Evolutionary conservation across 2,888 invertebrate genomes (phyloP), one percentile per base, ranked within the genome.

Genomic region (Drosophila colorata): DNA sequence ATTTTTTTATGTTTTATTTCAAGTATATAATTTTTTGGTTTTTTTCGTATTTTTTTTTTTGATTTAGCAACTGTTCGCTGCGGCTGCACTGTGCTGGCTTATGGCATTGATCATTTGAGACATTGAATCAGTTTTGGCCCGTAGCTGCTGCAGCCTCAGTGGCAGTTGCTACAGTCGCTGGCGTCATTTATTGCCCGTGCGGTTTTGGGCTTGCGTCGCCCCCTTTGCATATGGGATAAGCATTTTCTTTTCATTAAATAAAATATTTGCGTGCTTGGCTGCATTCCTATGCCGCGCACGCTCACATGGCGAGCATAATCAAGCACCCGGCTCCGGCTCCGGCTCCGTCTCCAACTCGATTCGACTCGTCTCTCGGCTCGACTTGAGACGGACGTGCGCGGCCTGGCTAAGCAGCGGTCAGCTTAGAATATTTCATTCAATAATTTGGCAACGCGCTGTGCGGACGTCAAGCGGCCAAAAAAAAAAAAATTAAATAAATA

Each of bases 211-310:
- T 59, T 63, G 71, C 51, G 44, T 40, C 64, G 57, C 44, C n/a
- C 40, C 52, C 40, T 74, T 68, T 63, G 23, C 74, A 58, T 74
- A 74, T 63, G 64, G 75, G 52, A 82, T 82, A 65, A 68, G 77
- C 71, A 60, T 86, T 83, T 88, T 87, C 88, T 88, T 83, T 83
- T 87, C 78, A 88, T 83, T 88, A 80, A 70, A 78, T 74, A 88
- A 86, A 83, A 80, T 69, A 67, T 68, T 77, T 71, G 87, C 88
- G 87, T 83, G 77, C 84, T 68, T 59, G 33, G 23, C 49, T 60
- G 64, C 68, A 87, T 87, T 83, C 60, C 57, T 53, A 83, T 83
- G 88, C 83, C 31, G 66, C 57, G 66, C 83, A 83, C 88, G 88
- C 78, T 59, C 46, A 49, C 38, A 46, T 61, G 58, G 51, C 52